Base-by-base conservation (phyloP, 1,140 invertebrate genomes). In the Anastatus disparis region DNA sequence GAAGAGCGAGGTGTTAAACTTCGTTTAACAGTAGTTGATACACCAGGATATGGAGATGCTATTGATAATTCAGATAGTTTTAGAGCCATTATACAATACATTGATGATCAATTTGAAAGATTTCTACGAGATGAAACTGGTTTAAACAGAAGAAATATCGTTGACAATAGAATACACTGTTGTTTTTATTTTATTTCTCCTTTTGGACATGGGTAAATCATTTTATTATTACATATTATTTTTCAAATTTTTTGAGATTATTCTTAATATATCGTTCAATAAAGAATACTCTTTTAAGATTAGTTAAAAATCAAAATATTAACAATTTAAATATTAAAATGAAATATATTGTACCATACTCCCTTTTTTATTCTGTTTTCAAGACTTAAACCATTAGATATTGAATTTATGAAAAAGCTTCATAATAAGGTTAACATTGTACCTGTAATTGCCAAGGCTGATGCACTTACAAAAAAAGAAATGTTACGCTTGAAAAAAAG, bases 171-270 rank as follows among this genome's bases (percentile, higher is more conserved):
- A 82, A 94, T 97, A 80, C 95, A 97, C 82, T 97, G 95, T 85
- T 99, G 97, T 87, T 96, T 99, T 78, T 99, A 99, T 87, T 99
- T 99, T 84, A 99, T 99, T 81, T 97, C 97, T 50, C 98, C 98
- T 15, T 97, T 97, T 85, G 97, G 97, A 31, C 97, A 99, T 88
- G 97, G 97, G 91, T 94, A 88, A 79, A 82, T 79, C 56, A 66
- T 69, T 52, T 73, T 59, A 70, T 76, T 72, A 63, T 64, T 17
- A 56, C 48, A 65, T 55, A 50, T 27, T 0, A 44, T 29, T 42
- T 24, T 22, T 20, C 15, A 24, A 58, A 24, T 20, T 31, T n/a
- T 55, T 26, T 50, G 20, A 10, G 50, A 12, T 13, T 59, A 52
- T 29, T 56, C 63, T 58, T 58, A 2, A 35, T 35, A 31, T 55